Percentiles rank a stretch among this genome's conserved stretches.
Evolutionary conservation across 2,888 invertebrate genomes (phyloP).

Genomic region (Argynnis bischoffii): DNA sequence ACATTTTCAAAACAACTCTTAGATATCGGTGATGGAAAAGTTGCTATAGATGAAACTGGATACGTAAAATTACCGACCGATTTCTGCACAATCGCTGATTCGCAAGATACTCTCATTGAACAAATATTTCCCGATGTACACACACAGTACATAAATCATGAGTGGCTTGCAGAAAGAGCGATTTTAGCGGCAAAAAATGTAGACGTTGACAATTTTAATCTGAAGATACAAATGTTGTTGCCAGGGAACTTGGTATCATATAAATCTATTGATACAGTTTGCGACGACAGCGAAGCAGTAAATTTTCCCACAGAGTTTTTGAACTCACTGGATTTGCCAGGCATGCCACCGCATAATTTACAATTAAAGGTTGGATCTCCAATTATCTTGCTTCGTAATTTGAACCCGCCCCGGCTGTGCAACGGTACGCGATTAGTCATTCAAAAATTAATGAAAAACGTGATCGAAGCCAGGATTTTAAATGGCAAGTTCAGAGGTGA

Average conservation of each 20-base stretch:
- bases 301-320: not conserved
- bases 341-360: not conserved
- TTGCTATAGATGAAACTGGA: no score
- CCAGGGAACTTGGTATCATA: not conserved
- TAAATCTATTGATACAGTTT: not conserved
- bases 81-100: no score
- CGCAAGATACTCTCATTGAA: no score
- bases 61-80: no score
- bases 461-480: slow-evolving; percentile 37
- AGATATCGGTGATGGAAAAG: slow-evolving; percentile 39
- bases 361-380: not conserved
- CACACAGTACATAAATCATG: no score
- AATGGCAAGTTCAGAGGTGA: slow-evolving; percentile 32
- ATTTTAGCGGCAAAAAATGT: slow-evolving; percentile 53
- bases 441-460: slow-evolving; percentile 32
- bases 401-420: not conserved
- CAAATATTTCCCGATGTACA: no score
- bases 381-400: not conserved
- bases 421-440: slow-evolving; percentile 1
- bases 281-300: not conserved
- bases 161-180: slow-evolving; percentile 47
- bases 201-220: slow-evolving; percentile 32
- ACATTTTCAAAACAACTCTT: slow-evolving; percentile 39
- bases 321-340: not conserved
- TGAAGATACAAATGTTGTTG: not conserved